Evolutionary conservation across 1,140 invertebrate genomes (phyloP).

Genomic region (Yoshiicerus persimilis): DNA sequence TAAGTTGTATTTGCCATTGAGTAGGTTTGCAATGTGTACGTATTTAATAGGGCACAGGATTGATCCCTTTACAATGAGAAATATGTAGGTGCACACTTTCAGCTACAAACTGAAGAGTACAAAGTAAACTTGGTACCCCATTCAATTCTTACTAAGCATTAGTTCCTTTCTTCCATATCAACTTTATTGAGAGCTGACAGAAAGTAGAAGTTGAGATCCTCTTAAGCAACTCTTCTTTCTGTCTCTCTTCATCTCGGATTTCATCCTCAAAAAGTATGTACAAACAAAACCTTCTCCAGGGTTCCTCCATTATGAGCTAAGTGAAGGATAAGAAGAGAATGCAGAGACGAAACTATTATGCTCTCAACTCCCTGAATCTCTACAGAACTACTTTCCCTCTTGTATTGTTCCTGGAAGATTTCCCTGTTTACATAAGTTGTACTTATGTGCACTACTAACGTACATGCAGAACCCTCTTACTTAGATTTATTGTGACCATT

Average conservation of each 20-base stretch:
- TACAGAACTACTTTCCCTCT: background rate
- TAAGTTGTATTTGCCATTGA: background rate
- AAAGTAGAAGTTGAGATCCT: background rate
- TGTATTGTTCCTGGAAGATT: background rate
- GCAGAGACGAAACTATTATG: background rate
- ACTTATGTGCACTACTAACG: background rate
- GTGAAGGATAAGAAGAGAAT: background rate
- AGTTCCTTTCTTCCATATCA: background rate
- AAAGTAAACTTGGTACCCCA: too few species aligned
- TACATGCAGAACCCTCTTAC: background rate
- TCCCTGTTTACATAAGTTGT: background rate
- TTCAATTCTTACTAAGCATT: too few species aligned
- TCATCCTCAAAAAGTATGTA: background rate
- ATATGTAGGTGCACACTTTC: too few species aligned
- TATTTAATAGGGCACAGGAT: too few species aligned
- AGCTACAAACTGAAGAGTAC: too few species aligned
- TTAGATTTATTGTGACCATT: background rate
- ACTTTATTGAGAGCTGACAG: background rate
- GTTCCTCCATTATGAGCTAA: background rate
- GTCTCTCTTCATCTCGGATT: constrained; percentile 5
- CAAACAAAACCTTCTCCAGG: background rate
- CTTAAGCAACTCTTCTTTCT: background rate
- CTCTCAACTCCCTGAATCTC: background rate
- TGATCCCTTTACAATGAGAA: background rate
- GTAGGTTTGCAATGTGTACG: background rate